These are phyloP conservation scores for Cebidichthys violaceus DNA, from an alignment of 2,113 vertebrate species.

Conservation along the genomic window DNA sequence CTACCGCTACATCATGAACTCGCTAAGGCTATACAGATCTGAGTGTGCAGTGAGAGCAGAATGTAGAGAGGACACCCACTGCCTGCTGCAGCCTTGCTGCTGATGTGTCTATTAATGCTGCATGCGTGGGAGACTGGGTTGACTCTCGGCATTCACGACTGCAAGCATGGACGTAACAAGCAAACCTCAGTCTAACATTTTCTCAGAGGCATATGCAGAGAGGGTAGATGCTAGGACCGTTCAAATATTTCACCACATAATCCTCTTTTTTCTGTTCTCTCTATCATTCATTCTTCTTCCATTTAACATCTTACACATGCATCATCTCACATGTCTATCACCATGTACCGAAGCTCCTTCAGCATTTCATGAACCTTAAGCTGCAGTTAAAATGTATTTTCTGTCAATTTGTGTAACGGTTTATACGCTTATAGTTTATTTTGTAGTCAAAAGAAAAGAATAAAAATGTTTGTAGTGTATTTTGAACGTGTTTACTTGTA, in stretches of 20 bases:
- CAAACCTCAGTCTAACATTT: conserved; percentile 54
- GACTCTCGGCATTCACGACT: conserved; percentile 65
- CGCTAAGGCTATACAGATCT: conserved; percentile 57
- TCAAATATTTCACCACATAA: conserved; percentile 24
- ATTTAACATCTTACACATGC: neutral
- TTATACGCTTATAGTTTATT: conserved; percentile 4
- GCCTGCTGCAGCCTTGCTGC: conserved; percentile 73
- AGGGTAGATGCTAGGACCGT: conserved; percentile 26
- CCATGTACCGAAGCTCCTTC: neutral
- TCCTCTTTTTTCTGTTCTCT: conserved; percentile 25
- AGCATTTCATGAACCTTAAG: neutral
- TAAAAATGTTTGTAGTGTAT: conserved; percentile 21
- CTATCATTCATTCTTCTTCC: conserved; percentile 12
- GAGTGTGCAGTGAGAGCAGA: conserved; percentile 56
- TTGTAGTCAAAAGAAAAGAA: conserved; percentile 21
- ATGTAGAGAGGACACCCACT: conserved; percentile 74
- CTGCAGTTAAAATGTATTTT: conserved; percentile 12
- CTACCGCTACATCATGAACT: conserved; percentile 44
- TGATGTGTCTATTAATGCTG: conserved; percentile 79
- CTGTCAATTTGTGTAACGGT: conserved; percentile 13
- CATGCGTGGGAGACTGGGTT: conserved; percentile 79
- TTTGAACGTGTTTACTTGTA: conserved; percentile 24
- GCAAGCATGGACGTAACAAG: conserved; percentile 65
- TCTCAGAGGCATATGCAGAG: conserved; percentile 52
- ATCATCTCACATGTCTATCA: conserved; percentile 14